Evolutionary conservation across 2,797 vertebrate species (phyloP).

Genomic region (Macroramphosus scolopax): DNA sequence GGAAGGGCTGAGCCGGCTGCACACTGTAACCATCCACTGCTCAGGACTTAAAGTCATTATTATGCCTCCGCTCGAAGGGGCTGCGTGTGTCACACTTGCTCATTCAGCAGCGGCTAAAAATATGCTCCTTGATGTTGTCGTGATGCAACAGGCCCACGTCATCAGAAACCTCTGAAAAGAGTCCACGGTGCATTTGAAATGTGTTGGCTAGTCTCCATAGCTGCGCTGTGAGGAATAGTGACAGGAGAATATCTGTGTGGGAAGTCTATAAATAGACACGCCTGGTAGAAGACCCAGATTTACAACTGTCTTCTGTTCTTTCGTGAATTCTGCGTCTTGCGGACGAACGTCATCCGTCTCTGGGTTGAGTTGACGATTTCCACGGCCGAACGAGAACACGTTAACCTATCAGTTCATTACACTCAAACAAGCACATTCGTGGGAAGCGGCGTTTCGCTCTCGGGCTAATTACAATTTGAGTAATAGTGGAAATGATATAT

Average conservation of each 20-base stretch:
- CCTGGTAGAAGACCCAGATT: constrained; percentile 43
- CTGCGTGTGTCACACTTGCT: constrained; percentile 47
- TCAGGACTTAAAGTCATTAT: constrained; percentile 69
- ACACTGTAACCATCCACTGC: constrained; percentile 41
- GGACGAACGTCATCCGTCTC: constrained; percentile 8
- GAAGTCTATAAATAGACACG: constrained; percentile 55
- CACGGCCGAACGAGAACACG: constrained; percentile 2
- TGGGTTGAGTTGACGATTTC: too few relatives aligned
- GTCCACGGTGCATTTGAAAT: constrained; percentile 33
- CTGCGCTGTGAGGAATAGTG: constrained; percentile 18
- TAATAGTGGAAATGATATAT: constrained; percentile 47
- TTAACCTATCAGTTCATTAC: constrained; percentile 37
- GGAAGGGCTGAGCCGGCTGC: constrained; percentile 37
- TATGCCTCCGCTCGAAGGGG: constrained; percentile 45
- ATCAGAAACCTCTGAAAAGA: constrained; percentile 44
- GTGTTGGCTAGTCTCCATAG: constrained; percentile 24
- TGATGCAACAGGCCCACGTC: constrained; percentile 66
- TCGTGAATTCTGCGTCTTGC: constrained; percentile 7
- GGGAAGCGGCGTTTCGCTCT: constrained; percentile 18
- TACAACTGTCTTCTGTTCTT: constrained; percentile 17
- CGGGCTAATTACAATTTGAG: constrained; percentile 44
- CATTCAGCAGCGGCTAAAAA: constrained; percentile 68
- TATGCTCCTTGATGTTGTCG: constrained; percentile 61
- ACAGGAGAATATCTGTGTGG: constrained; percentile 19
- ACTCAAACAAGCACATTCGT: constrained; percentile 34